Percentiles rank a stretch among this genome's conserved stretches.
phyloP scores from a whole-genome alignment of 2,113 vertebrate genomes.

The Hemiprocne comata region DNA sequence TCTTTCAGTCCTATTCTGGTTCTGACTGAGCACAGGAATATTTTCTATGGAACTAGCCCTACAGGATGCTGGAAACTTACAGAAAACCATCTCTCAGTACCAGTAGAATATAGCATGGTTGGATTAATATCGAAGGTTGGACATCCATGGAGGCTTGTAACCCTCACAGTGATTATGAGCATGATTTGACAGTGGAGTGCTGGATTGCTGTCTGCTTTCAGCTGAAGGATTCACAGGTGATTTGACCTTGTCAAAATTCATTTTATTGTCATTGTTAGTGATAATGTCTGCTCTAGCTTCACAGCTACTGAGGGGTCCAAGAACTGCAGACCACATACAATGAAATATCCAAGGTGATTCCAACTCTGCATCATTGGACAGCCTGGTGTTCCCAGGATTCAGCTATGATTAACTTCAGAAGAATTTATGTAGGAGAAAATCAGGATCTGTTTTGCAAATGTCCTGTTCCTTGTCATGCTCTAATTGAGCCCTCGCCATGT shows the following conservation, averaged over 20 bases:
- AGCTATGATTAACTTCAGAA: not conserved
- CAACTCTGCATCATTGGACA: not conserved
- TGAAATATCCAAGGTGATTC: not conserved
- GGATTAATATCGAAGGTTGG: not conserved
- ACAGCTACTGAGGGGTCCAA: not conserved
- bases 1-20: not conserved
- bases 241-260: not conserved
- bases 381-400: not conserved
- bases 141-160: not conserved
- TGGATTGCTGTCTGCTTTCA: not conserved
- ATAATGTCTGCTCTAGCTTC: not conserved
- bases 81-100: not conserved
- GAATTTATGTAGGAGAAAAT: not conserved
- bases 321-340: not conserved
- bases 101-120: not conserved
- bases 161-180: not conserved
- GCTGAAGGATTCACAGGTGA: not conserved
- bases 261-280: not conserved
- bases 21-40: not conserved
- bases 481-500: not conserved
- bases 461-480: not conserved
- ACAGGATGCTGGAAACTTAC: not conserved
- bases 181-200: not conserved
- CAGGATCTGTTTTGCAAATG: not conserved
- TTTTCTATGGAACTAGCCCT: not conserved